Base-by-base conservation (phyloP, 2,797 vertebrate species). In the Eptatretus atami region DNA sequence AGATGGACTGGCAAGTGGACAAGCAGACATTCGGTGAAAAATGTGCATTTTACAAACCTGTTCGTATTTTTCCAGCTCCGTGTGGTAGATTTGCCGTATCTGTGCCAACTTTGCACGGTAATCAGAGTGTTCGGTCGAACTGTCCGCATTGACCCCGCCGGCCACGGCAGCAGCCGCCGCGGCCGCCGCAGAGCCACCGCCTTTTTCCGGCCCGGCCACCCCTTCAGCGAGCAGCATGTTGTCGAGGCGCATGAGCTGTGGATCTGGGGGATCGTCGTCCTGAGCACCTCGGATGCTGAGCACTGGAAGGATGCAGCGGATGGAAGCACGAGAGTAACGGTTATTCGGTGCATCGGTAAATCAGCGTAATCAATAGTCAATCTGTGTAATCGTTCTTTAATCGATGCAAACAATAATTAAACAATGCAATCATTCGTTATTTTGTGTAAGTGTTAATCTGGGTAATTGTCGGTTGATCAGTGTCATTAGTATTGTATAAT, bases 41-140 rank as follows among this genome's bases (percentile, higher is more conserved):
- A 44, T 44, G 31, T 44, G 31, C 31, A 44, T 44, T 25, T n/a
- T 61, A n/a, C 57, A 72, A 76, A 96, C 88, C 84, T 95, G 88
- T 69, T 95, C 88, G 5, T 95, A 94, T 72, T 94, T 94, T 80
- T 96, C 88, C 79, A 95, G 80, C 76, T 95, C 88, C 0, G 88
- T 93, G 78, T 96, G 88, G 75, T 94, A 96, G 77, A 96, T 94
- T 75, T 94, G 87, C 65, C 88, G 77, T 77, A 96, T 96, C 77
- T 96, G 88, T 52, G 88, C 78, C 55, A 96, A 81, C 68, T 96
- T 96, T 74, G 88, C 86, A 70, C 87, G 78, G 77, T 96, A 94
- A 68, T 96, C 87, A 0, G 87, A 92, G 70, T 96, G 88, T 68
- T 96, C 88, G 15, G 84, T 78, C 0, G 87, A 87, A 73, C 88